Conservation (phyloP, 2,888 invertebrate species). For the Epirrhoe alternata region DNA sequence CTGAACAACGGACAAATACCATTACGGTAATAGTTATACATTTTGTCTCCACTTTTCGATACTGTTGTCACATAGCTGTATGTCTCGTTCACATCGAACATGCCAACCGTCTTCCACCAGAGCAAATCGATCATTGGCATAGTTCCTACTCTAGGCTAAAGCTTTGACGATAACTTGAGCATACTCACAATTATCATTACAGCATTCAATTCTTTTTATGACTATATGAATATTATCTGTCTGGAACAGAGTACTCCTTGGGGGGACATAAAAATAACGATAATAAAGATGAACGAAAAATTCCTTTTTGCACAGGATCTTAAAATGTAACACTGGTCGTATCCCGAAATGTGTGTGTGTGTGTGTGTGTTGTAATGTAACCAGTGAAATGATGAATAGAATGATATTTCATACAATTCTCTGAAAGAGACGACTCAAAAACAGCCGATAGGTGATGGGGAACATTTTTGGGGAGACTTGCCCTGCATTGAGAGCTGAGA, state of each 20-base stretch:
- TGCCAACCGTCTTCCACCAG: not conserved
- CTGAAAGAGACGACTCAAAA: too few relatives aligned
- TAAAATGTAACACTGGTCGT: constrained; percentile 7
- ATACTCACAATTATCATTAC: not conserved
- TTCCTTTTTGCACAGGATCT: constrained; percentile 16
- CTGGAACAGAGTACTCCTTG: not conserved
- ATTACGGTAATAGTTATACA: constrained; percentile 36
- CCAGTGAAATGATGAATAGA: too few relatives aligned
- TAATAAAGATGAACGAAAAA: constrained; percentile 14
- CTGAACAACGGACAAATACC: constrained; percentile 32
- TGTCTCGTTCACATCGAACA: not conserved
- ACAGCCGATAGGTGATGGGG: too few relatives aligned
- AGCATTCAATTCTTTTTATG: not conserved
- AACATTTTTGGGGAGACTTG: too few relatives aligned
- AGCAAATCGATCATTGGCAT: constrained; percentile 2
- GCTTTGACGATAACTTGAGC: not conserved
- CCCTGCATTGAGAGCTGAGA: too few relatives aligned
- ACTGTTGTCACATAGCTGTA: not conserved
- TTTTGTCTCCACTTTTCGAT: constrained; percentile 9
- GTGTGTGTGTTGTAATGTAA: not conserved
- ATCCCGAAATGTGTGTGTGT: constrained; percentile 14
- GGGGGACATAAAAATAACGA: constrained; percentile 7
- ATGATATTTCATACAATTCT: too few relatives aligned
- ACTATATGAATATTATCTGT: not conserved
- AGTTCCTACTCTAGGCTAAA: not conserved